Percentiles rank a stretch among this genome's conserved stretches.
Conservation (phyloP, 1,140 invertebrate genomes). For the Drosophila serrata region DNA sequence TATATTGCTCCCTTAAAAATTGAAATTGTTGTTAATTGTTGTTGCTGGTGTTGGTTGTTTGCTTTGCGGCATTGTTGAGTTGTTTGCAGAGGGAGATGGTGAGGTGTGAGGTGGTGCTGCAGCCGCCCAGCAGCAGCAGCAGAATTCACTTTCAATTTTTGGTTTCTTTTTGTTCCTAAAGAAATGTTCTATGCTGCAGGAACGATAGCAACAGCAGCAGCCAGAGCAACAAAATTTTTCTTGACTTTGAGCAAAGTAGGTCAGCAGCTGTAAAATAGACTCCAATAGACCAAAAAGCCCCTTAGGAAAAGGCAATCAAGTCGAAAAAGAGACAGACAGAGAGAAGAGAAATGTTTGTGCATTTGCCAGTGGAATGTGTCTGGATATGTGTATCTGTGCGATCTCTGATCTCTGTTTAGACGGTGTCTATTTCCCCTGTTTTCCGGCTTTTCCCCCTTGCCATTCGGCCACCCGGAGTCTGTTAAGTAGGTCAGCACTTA, state of each 20-base stretch:
- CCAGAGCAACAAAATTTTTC: conserved; percentile 48
- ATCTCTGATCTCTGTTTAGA: conserved; percentile 50
- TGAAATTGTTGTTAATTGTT: conserved; percentile 79
- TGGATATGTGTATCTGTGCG: conserved; percentile 42
- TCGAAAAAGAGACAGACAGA: conserved; percentile 17
- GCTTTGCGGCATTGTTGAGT: conserved; percentile 75
- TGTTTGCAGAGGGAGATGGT: conserved; percentile 51
- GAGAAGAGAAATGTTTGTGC: conserved; percentile 51
- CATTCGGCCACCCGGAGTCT: conserved; percentile 31
- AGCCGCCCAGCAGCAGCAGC: conserved; percentile 65
- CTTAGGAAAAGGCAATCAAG: conserved; percentile 55
- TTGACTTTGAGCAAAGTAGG: conserved; percentile 79
- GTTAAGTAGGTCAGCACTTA: conserved; percentile 63
- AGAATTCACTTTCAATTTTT: conserved; percentile 79
- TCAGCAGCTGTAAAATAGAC: conserved; percentile 82
- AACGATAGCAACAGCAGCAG: conserved; percentile 21
- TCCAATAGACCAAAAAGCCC: conserved; percentile 38
- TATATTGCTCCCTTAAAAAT: conserved; percentile 64
- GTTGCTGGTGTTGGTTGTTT: conserved; percentile 58
- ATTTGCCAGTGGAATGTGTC: conserved; percentile 45
- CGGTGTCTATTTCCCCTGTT: conserved; percentile 55
- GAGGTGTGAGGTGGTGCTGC: conserved; percentile 26
- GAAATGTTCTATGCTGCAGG: conserved; percentile 58
- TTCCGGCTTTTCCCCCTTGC: conserved; percentile 16
- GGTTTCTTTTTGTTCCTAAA: conserved; percentile 26